Evolutionary conservation across 1,140 invertebrate genomes (phyloP), one percentile per base, ranked within the genome.

Genomic region (Eumeta japonica): DNA sequence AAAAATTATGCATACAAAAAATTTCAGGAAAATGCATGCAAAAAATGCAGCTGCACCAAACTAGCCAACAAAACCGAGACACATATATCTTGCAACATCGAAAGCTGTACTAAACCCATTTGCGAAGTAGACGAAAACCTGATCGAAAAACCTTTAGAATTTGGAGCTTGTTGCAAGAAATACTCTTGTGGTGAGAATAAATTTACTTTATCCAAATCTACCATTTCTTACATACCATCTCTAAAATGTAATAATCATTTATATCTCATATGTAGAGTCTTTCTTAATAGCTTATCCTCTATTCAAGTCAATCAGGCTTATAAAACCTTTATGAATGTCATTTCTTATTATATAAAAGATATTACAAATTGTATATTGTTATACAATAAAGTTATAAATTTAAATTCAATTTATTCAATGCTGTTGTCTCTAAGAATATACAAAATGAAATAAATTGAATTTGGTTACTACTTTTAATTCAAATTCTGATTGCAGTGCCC

Each of bases 21-120:
- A n/a, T n/a, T n/a, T n/a, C 41, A 72, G 50, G 79, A 80, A 28
- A 83, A 89, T 48, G 80, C 82, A 16, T 93, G 91, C 50, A 89
- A 85, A 0, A 79, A 67, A n/a, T 94, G 91, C 52, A 66, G 72
- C 14, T 94, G 90, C 58, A 68, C 74, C 18, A 74, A 73, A 35
- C 36, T 60, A 12, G 5, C 44, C 0, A 43, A 27, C 5, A 42
- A 46, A 16, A 37, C 55, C 54, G 32, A 44, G 48, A 50, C 59
- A 72, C 57, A 51, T 62, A 47, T 50, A 79, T 35, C 65, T 16
- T 88, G 86, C 52, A 71, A 80, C 13, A 79, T 74, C 16, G 78
- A 75, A 31, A 70, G 77, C 13, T 88, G 86, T 51, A 66, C 79
- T 4, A 61, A 63, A 20, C 78, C 82, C 13, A 82, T 80, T 5